Evolutionary conservation across 2,888 invertebrate species (phyloP).

Genomic region (Stegana nigrithorax): DNA sequence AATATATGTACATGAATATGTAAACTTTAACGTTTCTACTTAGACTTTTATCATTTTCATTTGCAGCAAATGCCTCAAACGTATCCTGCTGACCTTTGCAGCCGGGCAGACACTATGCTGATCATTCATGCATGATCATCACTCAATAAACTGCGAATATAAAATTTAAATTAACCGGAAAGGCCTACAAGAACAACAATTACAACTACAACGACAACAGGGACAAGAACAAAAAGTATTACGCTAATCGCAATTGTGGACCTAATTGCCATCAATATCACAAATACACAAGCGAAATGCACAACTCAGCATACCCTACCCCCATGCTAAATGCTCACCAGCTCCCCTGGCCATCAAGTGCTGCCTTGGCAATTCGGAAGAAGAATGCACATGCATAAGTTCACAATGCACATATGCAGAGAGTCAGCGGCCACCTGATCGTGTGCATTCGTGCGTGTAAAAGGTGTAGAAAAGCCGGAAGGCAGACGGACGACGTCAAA

Average conservation of each 20-base stretch:
- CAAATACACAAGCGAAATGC: background rate
- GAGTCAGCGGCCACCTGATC: conserved; percentile 56
- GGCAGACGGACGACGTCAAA: conserved; percentile 14
- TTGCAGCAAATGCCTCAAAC: too few relatives aligned
- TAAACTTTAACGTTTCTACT: too few relatives aligned
- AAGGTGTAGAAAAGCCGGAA: conserved; percentile 62
- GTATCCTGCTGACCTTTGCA: too few relatives aligned
- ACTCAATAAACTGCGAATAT: conserved; percentile 55
- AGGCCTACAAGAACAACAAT: conserved; percentile 16
- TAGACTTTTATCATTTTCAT: too few relatives aligned
- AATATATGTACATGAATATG: too few relatives aligned
- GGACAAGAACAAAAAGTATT: background rate
- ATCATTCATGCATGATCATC: conserved; percentile 51
- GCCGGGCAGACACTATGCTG: too few relatives aligned
- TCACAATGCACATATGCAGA: too few relatives aligned
- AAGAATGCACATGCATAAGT: too few relatives aligned
- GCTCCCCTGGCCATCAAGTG: too few relatives aligned
- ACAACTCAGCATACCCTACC: too few relatives aligned
- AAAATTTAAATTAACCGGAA: conserved; percentile 59
- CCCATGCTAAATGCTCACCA: too few relatives aligned
- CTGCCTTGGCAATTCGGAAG: too few relatives aligned
- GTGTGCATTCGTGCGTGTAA: conserved; percentile 58
- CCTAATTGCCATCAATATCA: conserved; percentile 16
- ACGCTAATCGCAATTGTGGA: conserved; percentile 19
- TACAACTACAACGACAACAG: background rate